Evolutionary conservation across 2,797 vertebrate species (phyloP).

Genomic region (Mycteria americana): DNA sequence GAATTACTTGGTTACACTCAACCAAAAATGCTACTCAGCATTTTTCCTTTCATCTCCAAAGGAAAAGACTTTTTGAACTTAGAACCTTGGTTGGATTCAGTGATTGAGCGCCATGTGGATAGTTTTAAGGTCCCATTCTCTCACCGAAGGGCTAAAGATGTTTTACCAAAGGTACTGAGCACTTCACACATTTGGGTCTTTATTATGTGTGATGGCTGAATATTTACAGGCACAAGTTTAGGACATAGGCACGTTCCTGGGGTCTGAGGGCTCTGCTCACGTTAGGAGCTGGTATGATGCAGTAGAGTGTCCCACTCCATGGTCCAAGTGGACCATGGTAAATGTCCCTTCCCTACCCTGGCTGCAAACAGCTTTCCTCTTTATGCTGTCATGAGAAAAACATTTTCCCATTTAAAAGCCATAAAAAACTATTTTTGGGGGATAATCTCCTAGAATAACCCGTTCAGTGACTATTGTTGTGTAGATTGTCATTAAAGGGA

Average conservation of each 20-base stretch:
- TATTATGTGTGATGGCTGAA: neutral
- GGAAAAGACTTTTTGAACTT: neutral
- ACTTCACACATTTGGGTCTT: neutral
- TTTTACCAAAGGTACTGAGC: neutral
- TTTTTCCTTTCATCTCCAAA: neutral
- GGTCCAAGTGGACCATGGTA: neutral
- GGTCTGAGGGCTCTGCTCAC: accelerated
- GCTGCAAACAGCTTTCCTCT: neutral
- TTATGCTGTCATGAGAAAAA: neutral
- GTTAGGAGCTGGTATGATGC: neutral
- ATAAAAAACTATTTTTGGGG: neutral
- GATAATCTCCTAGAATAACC: neutral
- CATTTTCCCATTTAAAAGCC: neutral
- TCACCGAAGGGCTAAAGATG: neutral
- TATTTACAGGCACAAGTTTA: neutral
- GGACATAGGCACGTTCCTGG: neutral
- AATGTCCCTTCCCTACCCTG: neutral
- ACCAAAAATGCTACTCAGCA: neutral
- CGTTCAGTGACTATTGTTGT: neutral
- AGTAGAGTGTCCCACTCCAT: neutral
- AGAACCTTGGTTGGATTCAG: neutral
- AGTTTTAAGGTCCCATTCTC: neutral
- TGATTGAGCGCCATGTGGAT: neutral
- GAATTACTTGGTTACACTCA: neutral
- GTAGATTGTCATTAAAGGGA: neutral